These are phyloP conservation scores for Chinchilla lanigera DNA, from an alignment of 2,113 vertebrate species.

Conservation along the genomic window DNA sequence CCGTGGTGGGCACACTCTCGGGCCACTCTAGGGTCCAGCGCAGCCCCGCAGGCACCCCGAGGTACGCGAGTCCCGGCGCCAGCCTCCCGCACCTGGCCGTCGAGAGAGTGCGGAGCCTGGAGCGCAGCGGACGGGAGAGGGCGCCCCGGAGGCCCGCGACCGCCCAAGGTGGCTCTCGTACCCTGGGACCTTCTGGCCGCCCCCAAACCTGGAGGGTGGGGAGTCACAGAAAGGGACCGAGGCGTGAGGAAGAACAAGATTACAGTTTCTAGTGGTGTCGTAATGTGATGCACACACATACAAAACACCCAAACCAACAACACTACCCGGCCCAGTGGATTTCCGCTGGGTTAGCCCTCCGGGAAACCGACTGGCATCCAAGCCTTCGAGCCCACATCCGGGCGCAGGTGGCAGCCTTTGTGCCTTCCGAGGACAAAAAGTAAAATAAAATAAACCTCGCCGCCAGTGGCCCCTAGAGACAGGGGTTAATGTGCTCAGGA, in stretches of 20 bases:
- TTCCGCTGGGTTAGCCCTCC: slow-evolving; percentile 12
- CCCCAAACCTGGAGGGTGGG: not conserved
- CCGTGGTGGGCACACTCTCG: rapidly evolving
- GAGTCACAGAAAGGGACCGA: too few relatives aligned
- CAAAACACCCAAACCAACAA: not conserved
- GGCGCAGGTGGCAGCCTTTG: not conserved
- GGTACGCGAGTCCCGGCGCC: rapidly evolving
- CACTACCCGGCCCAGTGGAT: slow-evolving; percentile 11
- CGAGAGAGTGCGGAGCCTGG: not conserved
- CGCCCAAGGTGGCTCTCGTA: not conserved
- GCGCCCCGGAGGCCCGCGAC: slow-evolving; percentile 74
- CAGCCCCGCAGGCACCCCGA: rapidly evolving
- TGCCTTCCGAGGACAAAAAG: not conserved
- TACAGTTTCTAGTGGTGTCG: not conserved
- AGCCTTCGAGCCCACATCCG: not conserved
- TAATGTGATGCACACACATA: slow-evolving; percentile 11
- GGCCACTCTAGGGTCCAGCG: not conserved
- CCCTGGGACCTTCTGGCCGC: not conserved
- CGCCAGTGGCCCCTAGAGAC: slow-evolving; percentile 71
- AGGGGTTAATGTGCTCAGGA: slow-evolving; percentile 90
- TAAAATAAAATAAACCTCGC: slow-evolving; percentile 53
- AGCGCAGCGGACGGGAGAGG: slow-evolving; percentile 71
- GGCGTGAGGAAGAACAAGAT: not conserved
- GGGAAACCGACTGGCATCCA: slow-evolving; percentile 29
- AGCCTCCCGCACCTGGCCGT: not conserved